Evolutionary conservation across 2,113 vertebrate genomes (phyloP).

Genomic region (Talpa occidentalis): DNA sequence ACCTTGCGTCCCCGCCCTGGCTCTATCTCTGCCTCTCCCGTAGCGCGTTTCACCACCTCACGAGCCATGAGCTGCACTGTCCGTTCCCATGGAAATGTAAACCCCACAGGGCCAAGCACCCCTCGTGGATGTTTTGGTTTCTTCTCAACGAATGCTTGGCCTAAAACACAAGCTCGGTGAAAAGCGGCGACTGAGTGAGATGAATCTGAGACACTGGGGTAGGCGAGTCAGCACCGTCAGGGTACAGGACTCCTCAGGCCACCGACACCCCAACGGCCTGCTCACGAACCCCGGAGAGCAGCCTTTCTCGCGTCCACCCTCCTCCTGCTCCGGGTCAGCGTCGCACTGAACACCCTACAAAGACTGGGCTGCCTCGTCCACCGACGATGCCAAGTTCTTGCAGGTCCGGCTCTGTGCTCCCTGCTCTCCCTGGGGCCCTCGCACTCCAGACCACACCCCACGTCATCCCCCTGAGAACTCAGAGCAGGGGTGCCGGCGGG

Average conservation of each 20-base stretch:
- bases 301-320: background rate
- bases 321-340: no score
- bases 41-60: background rate
- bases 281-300: no score
- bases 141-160: background rate
- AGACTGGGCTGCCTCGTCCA: background rate
- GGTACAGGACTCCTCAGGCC: no score
- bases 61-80: no score
- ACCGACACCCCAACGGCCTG: background rate
- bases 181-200: background rate
- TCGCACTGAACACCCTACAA: background rate
- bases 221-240: background rate
- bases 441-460: no score
- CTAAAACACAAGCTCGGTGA: background rate
- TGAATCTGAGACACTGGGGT: background rate
- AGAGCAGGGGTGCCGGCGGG: no score
- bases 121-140: background rate
- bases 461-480: no score
- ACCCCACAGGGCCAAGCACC: background rate
- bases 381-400: background rate
- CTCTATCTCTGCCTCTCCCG: background rate
- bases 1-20: no score
- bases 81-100: background rate
- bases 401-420: background rate
- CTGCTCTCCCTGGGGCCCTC: no score